Percentiles rank a stretch among this genome's conserved stretches.
phyloP scores from a whole-genome alignment of 2,113 vertebrate genomes.

The Oncorhynchus gorbuscha region DNA sequence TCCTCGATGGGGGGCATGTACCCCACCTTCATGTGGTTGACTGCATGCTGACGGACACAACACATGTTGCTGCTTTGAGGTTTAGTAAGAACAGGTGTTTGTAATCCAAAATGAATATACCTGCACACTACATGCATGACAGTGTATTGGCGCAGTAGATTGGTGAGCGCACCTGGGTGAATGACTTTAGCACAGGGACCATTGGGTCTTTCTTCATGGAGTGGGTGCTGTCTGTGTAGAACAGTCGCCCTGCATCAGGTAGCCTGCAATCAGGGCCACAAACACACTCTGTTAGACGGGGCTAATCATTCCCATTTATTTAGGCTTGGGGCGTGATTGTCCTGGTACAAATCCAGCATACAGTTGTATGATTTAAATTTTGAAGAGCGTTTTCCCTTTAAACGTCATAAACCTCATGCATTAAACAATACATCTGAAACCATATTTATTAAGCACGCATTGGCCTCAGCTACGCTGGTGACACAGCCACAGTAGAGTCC shows the following conservation, averaged over 20 bases:
- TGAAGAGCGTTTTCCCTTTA: no score
- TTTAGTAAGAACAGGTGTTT: background rate
- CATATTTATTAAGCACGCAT: no score
- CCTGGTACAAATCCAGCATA: background rate
- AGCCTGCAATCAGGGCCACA: slow-evolving; percentile 52
- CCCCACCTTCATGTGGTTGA: slow-evolving; percentile 77
- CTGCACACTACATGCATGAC: no score
- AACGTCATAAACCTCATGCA: no score
- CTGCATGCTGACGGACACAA: slow-evolving; percentile 66
- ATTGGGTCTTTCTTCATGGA: slow-evolving; percentile 69
- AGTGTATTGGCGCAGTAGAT: no score
- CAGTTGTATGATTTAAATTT: no score
- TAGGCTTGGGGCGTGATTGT: background rate
- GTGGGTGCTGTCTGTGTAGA: slow-evolving; percentile 74
- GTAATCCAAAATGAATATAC: no score
- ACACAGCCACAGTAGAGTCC: no score
- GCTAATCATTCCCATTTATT: no score
- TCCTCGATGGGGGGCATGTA: slow-evolving; percentile 79
- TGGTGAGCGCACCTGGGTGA: slow-evolving; percentile 76
- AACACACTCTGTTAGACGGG: background rate
- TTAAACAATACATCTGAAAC: no score
- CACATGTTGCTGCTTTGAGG: background rate
- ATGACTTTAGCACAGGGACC: slow-evolving; percentile 71
- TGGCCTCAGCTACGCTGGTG: no score
- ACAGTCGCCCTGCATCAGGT: slow-evolving; percentile 72